Percentiles rank a stretch among this genome's conserved stretches.
These are phyloP conservation scores for Psylliodes chrysocephalus DNA, from an alignment of 2,888 invertebrate genomes.

Conservation along the genomic window DNA sequence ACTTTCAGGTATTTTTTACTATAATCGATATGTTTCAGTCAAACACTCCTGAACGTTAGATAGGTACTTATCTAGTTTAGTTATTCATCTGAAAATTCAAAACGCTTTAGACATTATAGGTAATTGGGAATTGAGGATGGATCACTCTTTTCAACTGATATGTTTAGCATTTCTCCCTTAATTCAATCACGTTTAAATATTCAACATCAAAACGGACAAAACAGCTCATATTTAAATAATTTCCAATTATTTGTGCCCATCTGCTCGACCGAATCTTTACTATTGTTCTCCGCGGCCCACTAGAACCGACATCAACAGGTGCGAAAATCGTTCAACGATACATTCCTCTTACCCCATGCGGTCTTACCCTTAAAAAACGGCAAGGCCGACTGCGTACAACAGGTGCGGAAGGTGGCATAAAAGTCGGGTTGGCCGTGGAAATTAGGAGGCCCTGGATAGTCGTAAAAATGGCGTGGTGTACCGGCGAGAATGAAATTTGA, in stretches of 20 bases:
- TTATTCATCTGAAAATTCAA: too few species aligned
- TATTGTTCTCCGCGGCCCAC: background rate
- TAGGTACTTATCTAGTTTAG: too few species aligned
- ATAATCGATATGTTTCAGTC: too few species aligned
- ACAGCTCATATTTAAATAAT: background rate
- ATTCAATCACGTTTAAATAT: too few species aligned
- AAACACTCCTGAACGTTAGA: too few species aligned
- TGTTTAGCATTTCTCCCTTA: too few species aligned
- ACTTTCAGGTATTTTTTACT: too few species aligned
- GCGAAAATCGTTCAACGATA: constrained; percentile 10
- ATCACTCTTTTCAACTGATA: too few species aligned
- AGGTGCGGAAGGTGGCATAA: constrained; percentile 22
- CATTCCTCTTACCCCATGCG: background rate
- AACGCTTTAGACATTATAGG: too few species aligned
- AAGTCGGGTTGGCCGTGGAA: constrained; percentile 25
- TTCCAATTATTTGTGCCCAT: background rate
- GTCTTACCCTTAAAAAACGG: background rate
- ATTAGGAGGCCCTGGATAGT: constrained; percentile 37
- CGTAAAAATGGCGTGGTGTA: constrained; percentile 37
- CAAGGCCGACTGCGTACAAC: constrained; percentile 19
- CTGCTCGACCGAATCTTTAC: background rate
- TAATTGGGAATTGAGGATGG: too few species aligned
- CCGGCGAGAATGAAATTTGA: constrained; percentile 34
- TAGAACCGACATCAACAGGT: constrained; percentile 24
- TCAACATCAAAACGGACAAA: too few species aligned